phyloP scores from a whole-genome alignment of 1,140 invertebrate genomes.

The Drosophila sulfurigaster region DNA sequence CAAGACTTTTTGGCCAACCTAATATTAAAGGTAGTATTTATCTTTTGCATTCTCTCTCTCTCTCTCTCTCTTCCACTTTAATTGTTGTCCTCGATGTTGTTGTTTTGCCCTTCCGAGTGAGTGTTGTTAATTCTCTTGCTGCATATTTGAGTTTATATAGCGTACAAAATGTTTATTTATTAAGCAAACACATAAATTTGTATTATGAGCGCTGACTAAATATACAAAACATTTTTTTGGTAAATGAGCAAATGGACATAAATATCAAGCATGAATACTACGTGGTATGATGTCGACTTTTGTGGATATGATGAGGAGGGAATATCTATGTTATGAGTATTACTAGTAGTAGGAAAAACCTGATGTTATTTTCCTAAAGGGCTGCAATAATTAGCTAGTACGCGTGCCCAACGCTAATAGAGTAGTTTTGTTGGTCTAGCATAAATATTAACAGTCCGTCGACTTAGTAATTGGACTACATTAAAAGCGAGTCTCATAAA shows the following conservation, averaged over 20 bases:
- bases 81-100: background rate
- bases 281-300: background rate
- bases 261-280: background rate
- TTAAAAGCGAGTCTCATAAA: slow-evolving; percentile 5
- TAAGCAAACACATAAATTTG: slow-evolving; percentile 70
- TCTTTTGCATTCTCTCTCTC: slow-evolving; percentile 9
- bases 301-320: no score
- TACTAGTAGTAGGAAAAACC: slow-evolving; percentile 1
- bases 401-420: slow-evolving; percentile 60
- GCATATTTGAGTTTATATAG: slow-evolving; percentile 72
- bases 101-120: slow-evolving; percentile 25
- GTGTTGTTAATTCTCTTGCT: slow-evolving; percentile 40
- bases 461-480: slow-evolving; percentile 31
- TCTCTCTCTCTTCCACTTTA: background rate
- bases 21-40: slow-evolving; percentile 26
- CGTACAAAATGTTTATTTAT: slow-evolving; percentile 77
- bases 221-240: slow-evolving; percentile 63
- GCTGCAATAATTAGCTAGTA: slow-evolving; percentile 56
- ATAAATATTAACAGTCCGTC: slow-evolving; percentile 57
- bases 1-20: no score
- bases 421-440: slow-evolving; percentile 47
- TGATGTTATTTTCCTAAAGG: background rate
- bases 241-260: slow-evolving; percentile 36
- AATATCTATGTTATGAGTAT: background rate
- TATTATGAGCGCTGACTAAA: slow-evolving; percentile 75